A percentile compares a stretch with the other conserved stretches of the same genome.
phyloP scores from a whole-genome alignment of 2,113 vertebrate genomes.

The Takifugu flavidus region DNA sequence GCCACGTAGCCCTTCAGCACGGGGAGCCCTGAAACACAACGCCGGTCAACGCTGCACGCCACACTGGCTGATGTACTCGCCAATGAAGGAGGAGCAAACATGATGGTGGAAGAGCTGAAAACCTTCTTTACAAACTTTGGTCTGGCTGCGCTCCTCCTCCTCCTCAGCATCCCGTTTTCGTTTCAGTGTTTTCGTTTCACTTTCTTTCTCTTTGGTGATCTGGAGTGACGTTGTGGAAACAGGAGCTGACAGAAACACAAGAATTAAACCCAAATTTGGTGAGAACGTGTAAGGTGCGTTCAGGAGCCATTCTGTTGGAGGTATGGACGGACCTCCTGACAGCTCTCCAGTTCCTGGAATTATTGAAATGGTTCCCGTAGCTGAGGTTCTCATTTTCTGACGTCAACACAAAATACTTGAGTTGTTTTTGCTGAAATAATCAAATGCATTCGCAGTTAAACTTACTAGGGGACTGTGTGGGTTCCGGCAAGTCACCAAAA shows the following conservation, averaged over 20 bases:
- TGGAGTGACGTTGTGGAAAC: slow-evolving; percentile 15
- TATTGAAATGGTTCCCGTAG: too few species aligned
- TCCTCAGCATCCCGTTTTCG: slow-evolving; percentile 76
- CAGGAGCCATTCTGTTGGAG: too few species aligned
- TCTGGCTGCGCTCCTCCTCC: slow-evolving; percentile 77
- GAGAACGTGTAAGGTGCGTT: too few species aligned
- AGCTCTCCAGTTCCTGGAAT: too few species aligned
- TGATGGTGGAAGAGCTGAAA: slow-evolving; percentile 83
- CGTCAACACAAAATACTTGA: too few species aligned
- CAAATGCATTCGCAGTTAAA: background rate
- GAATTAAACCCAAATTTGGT: background rate
- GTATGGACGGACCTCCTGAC: too few species aligned
- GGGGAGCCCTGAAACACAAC: slow-evolving; percentile 62
- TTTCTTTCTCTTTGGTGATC: slow-evolving; percentile 16
- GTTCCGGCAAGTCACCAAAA: slow-evolving; percentile 77
- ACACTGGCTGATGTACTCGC: background rate
- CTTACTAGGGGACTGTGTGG: slow-evolving; percentile 63
- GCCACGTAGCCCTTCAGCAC: slow-evolving; percentile 85
- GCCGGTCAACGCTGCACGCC: background rate
- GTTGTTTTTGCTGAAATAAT: too few species aligned
- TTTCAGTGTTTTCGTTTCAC: slow-evolving; percentile 74
- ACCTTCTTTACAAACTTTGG: slow-evolving; percentile 99
- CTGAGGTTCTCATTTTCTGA: too few species aligned
- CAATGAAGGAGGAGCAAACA: slow-evolving; percentile 46
- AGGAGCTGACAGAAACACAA: slow-evolving; percentile 11